phyloP scores from a whole-genome alignment of 1,140 invertebrate genomes.

The Frieseomelitta varia region DNA sequence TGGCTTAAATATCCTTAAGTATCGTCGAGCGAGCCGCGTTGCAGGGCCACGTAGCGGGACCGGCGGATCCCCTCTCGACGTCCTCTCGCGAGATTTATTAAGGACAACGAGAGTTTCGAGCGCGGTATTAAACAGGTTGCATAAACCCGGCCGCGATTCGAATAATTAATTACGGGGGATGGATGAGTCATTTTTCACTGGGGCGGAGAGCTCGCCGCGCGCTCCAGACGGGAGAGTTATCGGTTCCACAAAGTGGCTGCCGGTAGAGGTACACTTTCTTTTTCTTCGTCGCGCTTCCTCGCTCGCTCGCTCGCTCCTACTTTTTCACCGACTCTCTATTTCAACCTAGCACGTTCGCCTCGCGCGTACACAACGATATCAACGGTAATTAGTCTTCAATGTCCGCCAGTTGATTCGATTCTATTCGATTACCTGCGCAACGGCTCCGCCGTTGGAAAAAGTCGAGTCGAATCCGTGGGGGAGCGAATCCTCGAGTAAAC shows the following conservation, averaged over 20 bases:
- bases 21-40: neutral
- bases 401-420: conserved; percentile 59
- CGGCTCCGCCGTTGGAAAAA: conserved; percentile 38
- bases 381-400: conserved; percentile 67
- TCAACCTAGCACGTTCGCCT: conserved; percentile 34
- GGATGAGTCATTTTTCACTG: conserved; percentile 60
- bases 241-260: conserved; percentile 54
- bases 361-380: conserved; percentile 53
- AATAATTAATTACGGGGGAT: conserved; percentile 59
- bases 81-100: conserved; percentile 44
- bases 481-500: conserved; percentile 52
- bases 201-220: neutral
- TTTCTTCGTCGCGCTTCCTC: neutral
- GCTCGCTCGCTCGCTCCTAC: neutral
- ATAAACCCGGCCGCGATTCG: conserved; percentile 51
- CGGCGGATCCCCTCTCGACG: neutral
- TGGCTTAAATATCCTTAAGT: conserved; percentile 28
- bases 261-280: conserved; percentile 53
- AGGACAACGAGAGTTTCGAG: conserved; percentile 33
- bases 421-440: conserved; percentile 38
- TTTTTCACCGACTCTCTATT: conserved; percentile 22
- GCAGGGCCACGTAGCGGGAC: too few relatives aligned
- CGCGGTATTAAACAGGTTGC: conserved; percentile 34
- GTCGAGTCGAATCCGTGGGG: conserved; percentile 11
- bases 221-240: conserved; percentile 51